phyloP scores from a whole-genome alignment of 2,113 vertebrate species.

The Corythoichthys intestinalis region DNA sequence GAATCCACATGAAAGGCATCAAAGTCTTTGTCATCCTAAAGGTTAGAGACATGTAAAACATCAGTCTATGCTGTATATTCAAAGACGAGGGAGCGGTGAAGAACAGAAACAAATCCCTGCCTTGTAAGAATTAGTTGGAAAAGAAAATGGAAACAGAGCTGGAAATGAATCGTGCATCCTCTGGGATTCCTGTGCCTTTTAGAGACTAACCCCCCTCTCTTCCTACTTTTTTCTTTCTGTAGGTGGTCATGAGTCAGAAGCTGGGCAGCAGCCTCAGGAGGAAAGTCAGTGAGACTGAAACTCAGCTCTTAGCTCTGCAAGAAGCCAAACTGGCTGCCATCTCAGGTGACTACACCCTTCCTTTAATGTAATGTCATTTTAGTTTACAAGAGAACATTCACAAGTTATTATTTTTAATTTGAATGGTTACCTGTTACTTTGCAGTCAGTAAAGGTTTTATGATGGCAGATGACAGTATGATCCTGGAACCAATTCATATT shows the following conservation, averaged over 20 bases:
- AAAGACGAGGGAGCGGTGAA: slow-evolving; percentile 26
- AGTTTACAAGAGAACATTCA: slow-evolving; percentile 19
- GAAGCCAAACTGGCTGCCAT: slow-evolving; percentile 84
- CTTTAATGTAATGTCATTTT: slow-evolving; percentile 31
- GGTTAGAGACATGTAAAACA: slow-evolving; percentile 51
- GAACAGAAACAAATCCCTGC: slow-evolving; percentile 47
- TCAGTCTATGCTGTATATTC: slow-evolving; percentile 42
- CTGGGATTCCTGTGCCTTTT: slow-evolving; percentile 54
- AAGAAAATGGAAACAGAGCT: slow-evolving; percentile 47
- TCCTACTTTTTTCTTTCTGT: slow-evolving; percentile 49
- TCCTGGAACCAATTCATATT: background rate
- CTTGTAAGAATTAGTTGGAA: slow-evolving; percentile 48
- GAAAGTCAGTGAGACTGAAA: slow-evolving; percentile 82
- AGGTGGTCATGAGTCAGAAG: slow-evolving; percentile 83
- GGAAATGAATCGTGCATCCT: slow-evolving; percentile 48
- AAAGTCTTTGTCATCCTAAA: slow-evolving; percentile 42
- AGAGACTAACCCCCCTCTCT: slow-evolving; percentile 22
- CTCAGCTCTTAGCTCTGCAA: slow-evolving; percentile 78
- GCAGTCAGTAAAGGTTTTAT: background rate
- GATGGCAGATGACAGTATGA: background rate
- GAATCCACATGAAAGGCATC: slow-evolving; percentile 32
- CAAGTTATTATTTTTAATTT: background rate
- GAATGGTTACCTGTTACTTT: background rate
- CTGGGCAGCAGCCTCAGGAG: slow-evolving; percentile 79
- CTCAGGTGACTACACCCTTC: slow-evolving; percentile 58